phyloP scores from a whole-genome alignment of 53 echinoderm and acorn worm genomes.

The Patiria pectinifera region DNA sequence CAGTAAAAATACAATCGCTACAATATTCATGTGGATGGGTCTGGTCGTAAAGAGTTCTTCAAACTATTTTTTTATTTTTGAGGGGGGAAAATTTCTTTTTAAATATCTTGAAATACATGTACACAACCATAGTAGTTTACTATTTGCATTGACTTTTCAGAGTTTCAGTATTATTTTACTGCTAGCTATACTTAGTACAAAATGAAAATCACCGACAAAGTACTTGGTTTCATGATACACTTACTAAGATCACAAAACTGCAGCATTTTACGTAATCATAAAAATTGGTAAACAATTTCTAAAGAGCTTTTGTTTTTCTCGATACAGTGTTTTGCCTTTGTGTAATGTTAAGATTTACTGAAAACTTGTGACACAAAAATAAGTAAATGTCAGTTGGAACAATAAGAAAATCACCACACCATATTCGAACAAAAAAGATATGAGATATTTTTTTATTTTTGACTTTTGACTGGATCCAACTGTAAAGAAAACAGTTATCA shows the following conservation, averaged over 20 bases:
- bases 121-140: neutral
- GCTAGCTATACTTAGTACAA: conserved; percentile 23
- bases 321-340: neutral
- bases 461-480: too few relatives aligned
- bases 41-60: too few relatives aligned
- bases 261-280: conserved; percentile 43
- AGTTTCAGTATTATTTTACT: neutral
- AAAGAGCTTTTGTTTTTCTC: neutral
- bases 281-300: neutral
- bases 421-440: too few relatives aligned
- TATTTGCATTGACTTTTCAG: conserved; percentile 29
- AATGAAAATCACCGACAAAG: neutral
- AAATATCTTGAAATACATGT: neutral
- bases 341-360: neutral
- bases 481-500: neutral
- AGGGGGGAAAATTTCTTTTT: neutral
- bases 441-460: too few relatives aligned
- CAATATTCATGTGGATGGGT: too few relatives aligned
- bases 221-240: neutral
- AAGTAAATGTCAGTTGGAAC: neutral
- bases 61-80: neutral
- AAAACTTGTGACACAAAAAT: neutral
- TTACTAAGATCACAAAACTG: conserved; percentile 24
- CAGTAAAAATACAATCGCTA: too few relatives aligned
- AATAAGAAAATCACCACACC: too few relatives aligned